These are phyloP conservation scores for Cryptus armator DNA, from an alignment of 2,888 invertebrate species.

Conservation along the genomic window DNA sequence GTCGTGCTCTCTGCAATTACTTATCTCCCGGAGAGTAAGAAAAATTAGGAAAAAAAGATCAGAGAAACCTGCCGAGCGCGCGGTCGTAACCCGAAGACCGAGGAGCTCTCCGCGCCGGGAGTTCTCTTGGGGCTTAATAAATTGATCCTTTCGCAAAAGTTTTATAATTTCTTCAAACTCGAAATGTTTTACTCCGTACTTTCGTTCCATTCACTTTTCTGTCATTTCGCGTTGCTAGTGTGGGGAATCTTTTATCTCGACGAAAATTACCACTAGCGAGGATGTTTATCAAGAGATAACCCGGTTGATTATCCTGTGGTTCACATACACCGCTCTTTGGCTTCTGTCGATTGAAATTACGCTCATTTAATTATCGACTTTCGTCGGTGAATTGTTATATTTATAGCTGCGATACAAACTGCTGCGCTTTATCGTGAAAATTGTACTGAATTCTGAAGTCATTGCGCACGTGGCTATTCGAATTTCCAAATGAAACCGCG, in stretches of 20 bases:
- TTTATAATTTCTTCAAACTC: slow-evolving; percentile 65
- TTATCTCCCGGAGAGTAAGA: slow-evolving; percentile 68
- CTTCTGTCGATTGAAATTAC: no score
- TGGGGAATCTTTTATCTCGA: neutral
- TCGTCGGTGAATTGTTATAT: no score
- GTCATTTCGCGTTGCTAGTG: neutral
- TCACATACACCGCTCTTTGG: no score
- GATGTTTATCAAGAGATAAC: neutral
- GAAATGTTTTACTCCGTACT: slow-evolving; percentile 30
- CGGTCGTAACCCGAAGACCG: slow-evolving; percentile 15
- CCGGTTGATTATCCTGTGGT: neutral
- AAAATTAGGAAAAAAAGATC: slow-evolving; percentile 63
- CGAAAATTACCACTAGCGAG: neutral
- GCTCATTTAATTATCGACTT: no score
- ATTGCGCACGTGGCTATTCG: no score
- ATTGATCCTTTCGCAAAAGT: slow-evolving; percentile 66
- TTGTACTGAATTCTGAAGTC: no score
- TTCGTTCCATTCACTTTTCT: slow-evolving; percentile 3
- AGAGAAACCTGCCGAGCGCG: slow-evolving; percentile 32
- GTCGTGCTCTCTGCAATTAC: slow-evolving; percentile 69
- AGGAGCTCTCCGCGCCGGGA: neutral
- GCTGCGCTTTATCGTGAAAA: no score
- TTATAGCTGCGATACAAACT: no score
- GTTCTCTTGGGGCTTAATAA: slow-evolving; percentile 65
- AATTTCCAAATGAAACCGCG: slow-evolving; percentile 22